Percentiles rank a stretch among this genome's conserved stretches.
Evolutionary conservation across 1,140 invertebrate species (phyloP).

Genomic region (Nebria ingens): DNA sequence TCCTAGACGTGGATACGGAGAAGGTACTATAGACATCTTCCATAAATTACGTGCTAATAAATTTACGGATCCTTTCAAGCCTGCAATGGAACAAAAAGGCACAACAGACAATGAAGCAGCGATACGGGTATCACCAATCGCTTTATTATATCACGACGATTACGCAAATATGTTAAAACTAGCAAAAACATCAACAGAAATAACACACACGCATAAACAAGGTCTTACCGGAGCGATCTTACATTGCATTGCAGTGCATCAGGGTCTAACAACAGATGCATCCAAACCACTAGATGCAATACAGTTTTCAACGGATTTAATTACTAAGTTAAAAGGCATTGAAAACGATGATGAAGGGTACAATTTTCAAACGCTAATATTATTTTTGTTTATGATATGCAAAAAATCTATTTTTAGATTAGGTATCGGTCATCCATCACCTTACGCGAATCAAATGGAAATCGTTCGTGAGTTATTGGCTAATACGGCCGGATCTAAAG

Average conservation of each 20-base stretch:
- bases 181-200: slow-evolving; percentile 38
- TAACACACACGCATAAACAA: slow-evolving; percentile 59
- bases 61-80: slow-evolving; percentile 49
- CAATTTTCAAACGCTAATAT: background rate
- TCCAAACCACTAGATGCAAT: slow-evolving; percentile 35
- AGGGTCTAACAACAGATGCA: slow-evolving; percentile 39
- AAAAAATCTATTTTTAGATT: slow-evolving; percentile 23
- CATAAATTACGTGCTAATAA: slow-evolving; percentile 44
- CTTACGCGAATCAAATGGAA: slow-evolving; percentile 42
- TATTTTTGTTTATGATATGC: background rate
- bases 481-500: slow-evolving; percentile 23
- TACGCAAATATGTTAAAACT: slow-evolving; percentile 41
- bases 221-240: slow-evolving; percentile 60
- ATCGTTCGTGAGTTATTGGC: slow-evolving; percentile 38
- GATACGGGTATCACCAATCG: slow-evolving; percentile 64
- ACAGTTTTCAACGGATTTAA: slow-evolving; percentile 45
- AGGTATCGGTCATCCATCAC: slow-evolving; percentile 25
- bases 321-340: slow-evolving; percentile 46
- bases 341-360: slow-evolving; percentile 42
- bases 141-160: slow-evolving; percentile 49
- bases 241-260: slow-evolving; percentile 45
- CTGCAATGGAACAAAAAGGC: slow-evolving; percentile 55
- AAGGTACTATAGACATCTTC: slow-evolving; percentile 52
- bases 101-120: slow-evolving; percentile 71
- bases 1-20: slow-evolving; percentile 56